Percentiles rank a stretch among this genome's conserved stretches.
These are phyloP conservation scores for Lineus longissimus DNA, from an alignment of 1,140 invertebrate species.

Conservation along the genomic window DNA sequence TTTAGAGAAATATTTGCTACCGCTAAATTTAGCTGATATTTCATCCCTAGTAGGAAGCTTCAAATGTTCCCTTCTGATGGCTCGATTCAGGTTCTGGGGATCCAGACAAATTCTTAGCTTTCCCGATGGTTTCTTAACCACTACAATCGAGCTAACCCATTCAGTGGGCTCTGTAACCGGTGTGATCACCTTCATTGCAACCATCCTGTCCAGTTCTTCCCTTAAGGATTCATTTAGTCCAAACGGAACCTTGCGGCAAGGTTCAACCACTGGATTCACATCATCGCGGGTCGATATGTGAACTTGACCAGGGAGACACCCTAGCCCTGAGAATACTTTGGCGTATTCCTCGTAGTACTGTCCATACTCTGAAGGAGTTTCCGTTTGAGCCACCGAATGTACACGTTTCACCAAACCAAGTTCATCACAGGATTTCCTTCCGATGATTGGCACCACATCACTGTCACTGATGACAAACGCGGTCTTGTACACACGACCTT, in stretches of 20 bases:
- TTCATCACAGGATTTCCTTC: background rate
- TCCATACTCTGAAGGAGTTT: background rate
- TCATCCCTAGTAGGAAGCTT: constrained; percentile 22
- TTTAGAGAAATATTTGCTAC: constrained; percentile 4
- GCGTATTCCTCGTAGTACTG: constrained; percentile 9
- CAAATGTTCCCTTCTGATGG: constrained; percentile 41
- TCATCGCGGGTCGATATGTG: constrained; percentile 27
- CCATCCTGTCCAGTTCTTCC: constrained; percentile 16
- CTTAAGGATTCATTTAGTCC: constrained; percentile 26
- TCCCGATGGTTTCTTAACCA: constrained; percentile 52
- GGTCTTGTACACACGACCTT: background rate
- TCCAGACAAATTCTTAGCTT: constrained; percentile 55
- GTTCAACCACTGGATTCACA: background rate
- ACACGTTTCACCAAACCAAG: background rate
- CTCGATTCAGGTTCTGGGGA: constrained; percentile 54
- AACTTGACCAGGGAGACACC: constrained; percentile 21
- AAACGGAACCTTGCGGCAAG: constrained; percentile 37
- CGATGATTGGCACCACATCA: background rate
- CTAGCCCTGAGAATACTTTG: constrained; percentile 22
- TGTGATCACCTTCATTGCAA: constrained; percentile 25
- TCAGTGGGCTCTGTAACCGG: constrained; percentile 43
- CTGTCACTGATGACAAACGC: background rate
- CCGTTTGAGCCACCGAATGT: background rate
- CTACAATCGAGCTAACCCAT: constrained; percentile 53
- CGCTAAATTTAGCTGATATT: constrained; percentile 7